Base-by-base conservation (phyloP, 2,113 vertebrate species). In the Herpetotheres cachinnans region DNA sequence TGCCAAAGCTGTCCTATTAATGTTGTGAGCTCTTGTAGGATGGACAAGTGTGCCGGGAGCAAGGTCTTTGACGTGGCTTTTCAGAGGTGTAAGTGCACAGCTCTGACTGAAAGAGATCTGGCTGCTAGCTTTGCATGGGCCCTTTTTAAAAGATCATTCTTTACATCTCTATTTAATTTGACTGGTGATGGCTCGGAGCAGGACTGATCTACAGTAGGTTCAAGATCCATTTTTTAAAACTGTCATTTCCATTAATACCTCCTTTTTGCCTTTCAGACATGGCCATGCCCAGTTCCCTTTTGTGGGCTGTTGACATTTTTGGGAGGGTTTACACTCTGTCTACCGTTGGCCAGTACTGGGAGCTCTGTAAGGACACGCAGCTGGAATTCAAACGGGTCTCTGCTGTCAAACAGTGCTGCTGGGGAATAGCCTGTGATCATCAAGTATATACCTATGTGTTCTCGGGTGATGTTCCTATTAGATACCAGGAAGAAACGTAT, bases 301-400 rank as follows among this genome's bases (percentile, higher is more conserved):
- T 99, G 91, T 99, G 99, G 99, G 99, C 99, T 0, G 99, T 99
- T 91, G 99, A 99, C 46, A 98, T 99, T 93, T 99, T 99, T 13
- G 99, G 99, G 32, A 98, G 98, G 44, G 99, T 99, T 81, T 99
- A 99, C 97, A 99, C 99, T 3, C 98, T 99, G 8, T 99, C 99
- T 26, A 99, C 99, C 0, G 98, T 98, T 1, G 98, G 99, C n/a
- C 99, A 99, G 98, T 98, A 98, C 97, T 99, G 99, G 99, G 99
- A 99, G 85, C 98, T 98, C 38, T 99, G 99, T 82, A 98, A 88
- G 38, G 98, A 99, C 32, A 86, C 98, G 6, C 99, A 99, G 47
- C 97, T 99, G 98, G 99, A 99, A 95, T 99, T 99, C 96, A 99
- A 99, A 86, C 97, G 99, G 2, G 97, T 99, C 89, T 98, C 99